phyloP scores from a whole-genome alignment of 2,888 invertebrate species.

The Globia sparganii region DNA sequence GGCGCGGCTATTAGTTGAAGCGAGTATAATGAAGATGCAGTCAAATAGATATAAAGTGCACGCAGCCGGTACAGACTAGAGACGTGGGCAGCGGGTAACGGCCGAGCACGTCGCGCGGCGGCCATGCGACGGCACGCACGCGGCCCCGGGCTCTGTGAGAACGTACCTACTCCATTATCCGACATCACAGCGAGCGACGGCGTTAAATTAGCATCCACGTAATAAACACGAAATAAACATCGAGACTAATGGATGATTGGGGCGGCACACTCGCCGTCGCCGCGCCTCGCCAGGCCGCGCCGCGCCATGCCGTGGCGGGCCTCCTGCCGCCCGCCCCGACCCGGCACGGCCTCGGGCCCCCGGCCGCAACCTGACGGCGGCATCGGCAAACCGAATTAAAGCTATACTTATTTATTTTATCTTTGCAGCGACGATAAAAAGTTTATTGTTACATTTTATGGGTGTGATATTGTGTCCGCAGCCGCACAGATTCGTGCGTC shows the following conservation, averaged over 20 bases:
- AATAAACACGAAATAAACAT: conserved; percentile 87
- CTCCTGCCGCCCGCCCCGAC: conserved; percentile 15
- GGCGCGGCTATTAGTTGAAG: conserved; percentile 74
- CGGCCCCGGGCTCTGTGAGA: conserved; percentile 61
- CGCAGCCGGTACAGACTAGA: conserved; percentile 46
- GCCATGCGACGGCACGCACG: conserved; percentile 45
- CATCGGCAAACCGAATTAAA: conserved; percentile 74
- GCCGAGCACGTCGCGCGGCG: conserved; percentile 60
- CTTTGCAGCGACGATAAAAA: conserved; percentile 81
- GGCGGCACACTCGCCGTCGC: conserved; percentile 46
- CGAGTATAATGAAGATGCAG: conserved; percentile 78
- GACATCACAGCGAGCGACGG: conserved; percentile 74
- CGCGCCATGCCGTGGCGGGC: conserved; percentile 47
- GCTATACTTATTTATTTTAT: conserved; percentile 81
- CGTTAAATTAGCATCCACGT: conserved; percentile 83
- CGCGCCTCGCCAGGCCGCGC: conserved; percentile 27
- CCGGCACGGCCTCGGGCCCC: conserved; percentile 44
- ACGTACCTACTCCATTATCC: conserved; percentile 73
- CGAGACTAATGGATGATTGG: conserved; percentile 87
- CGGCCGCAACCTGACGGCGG: conserved; percentile 58
- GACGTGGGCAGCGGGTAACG: conserved; percentile 52
- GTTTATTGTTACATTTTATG: conserved; percentile 85
- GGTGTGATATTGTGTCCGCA: conserved; percentile 76
- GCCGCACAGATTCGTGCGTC: conserved; percentile 72
- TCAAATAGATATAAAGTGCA: conserved; percentile 74